Evolutionary conservation across 2,888 invertebrate species (phyloP), one percentile per base, ranked within the genome.

Genomic region (Ypsolopha scabrella): DNA sequence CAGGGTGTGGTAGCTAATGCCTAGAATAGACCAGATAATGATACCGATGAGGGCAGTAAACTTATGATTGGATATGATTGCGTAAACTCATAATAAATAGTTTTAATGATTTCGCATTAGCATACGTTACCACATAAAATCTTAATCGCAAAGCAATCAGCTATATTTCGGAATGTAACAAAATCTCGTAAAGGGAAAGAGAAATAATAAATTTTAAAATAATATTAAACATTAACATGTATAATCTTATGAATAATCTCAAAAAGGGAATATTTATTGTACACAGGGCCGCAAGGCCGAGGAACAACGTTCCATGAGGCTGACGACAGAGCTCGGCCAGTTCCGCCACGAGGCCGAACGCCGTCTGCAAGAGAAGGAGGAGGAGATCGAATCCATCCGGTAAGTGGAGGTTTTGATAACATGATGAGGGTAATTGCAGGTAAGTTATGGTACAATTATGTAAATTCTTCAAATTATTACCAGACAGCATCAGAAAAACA

Each of bases 361-460:
- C 80, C 94, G 98, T 72, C 90, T 99, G 68, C 93, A 94, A 63
- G 98, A 98, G 89, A 99, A 99, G 91, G 99, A 99, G 66, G 99
- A 99, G 78, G 99, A 99, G 88, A 93, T 99, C 74, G 99, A 99
- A 88, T 89, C 92, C 65, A 95, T 98, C 79, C 97, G 98, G 98
- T 98, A 83, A 93, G 94, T 64, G 6, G 3, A 38, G 14, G 24
- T 2, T 24, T 24, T 24, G 24, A 4, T 24, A 24, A 24, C 24
- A 24, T 24, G 24, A 24, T 24, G 24, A 24, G 4, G 24, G 24
- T 24, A 24, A 24, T 24, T 3, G 4, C 24, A 24, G 24, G 2
- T 4, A 24, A 24, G 24, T 24, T 24, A 24, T 24, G 24, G 4
- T 24, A 24, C 24, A 4, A 24, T 24, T 24, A 24, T 24, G 4